phyloP scores from a whole-genome alignment of 2,113 vertebrate genomes.

The Polyodon spathula region DNA sequence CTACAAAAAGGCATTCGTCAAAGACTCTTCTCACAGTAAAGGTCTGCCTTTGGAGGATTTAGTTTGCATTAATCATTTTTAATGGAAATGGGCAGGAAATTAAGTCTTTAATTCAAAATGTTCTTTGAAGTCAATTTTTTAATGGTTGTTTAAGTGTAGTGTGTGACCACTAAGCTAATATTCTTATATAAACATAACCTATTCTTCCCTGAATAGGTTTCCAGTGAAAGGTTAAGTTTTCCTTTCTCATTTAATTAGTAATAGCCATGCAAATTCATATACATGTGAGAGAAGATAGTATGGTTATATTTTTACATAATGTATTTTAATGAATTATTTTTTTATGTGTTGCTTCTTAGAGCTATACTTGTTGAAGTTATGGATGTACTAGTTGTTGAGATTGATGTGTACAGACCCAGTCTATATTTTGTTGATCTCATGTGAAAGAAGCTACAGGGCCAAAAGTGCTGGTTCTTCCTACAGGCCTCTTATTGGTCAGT shows the following conservation, averaged over 20 bases:
- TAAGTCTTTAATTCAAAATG: conserved; percentile 20
- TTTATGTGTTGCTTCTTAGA: too few species aligned
- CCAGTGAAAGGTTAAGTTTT: too few species aligned
- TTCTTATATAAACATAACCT: conserved; percentile 9
- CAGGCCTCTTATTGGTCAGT: too few species aligned
- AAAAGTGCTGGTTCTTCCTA: too few species aligned
- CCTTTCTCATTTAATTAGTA: conserved; percentile 7
- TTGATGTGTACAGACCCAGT: too few species aligned
- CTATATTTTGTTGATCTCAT: too few species aligned
- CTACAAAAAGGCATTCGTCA: conserved; percentile 12
- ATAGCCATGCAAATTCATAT: not conserved
- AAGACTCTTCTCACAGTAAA: conserved; percentile 15
- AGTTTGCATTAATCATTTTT: conserved; percentile 19
- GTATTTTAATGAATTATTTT: too few species aligned
- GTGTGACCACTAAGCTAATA: conserved; percentile 1
- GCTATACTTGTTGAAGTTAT: too few species aligned
- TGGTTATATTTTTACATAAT: too few species aligned
- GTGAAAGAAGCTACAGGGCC: too few species aligned
- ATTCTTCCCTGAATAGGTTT: conserved; percentile 1
- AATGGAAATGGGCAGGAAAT: conserved; percentile 18
- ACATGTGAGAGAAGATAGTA: too few species aligned
- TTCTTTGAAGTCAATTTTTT: conserved; percentile 21
- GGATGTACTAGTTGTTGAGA: too few species aligned
- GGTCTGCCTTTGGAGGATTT: conserved; percentile 20
- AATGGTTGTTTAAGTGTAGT: conserved; percentile 18